A percentile compares a stretch with the other conserved stretches of the same genome.
phyloP scores from a whole-genome alignment of 2,888 invertebrate species.

The Atherix ibis region DNA sequence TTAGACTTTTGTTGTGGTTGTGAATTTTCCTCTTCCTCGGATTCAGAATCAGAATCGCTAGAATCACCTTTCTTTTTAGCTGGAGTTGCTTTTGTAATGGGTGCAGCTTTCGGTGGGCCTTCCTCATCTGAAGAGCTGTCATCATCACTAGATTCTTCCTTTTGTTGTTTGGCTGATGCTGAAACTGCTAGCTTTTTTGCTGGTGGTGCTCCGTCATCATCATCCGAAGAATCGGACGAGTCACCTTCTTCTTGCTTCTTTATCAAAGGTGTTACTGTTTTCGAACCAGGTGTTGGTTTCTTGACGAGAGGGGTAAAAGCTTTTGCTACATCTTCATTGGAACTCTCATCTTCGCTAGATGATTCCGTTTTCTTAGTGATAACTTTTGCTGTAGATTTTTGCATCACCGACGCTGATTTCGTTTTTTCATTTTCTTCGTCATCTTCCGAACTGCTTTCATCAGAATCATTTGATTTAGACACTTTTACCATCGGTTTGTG shows the following conservation, averaged over 20 bases:
- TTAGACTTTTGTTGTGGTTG: slow-evolving; percentile 16
- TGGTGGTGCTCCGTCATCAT: slow-evolving; percentile 15
- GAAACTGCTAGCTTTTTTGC: slow-evolving; percentile 15
- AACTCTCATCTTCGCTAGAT: slow-evolving; percentile 29
- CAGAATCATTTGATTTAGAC: too few species aligned
- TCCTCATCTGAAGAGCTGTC: slow-evolving; percentile 34
- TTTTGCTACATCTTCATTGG: slow-evolving; percentile 25
- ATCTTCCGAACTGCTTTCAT: slow-evolving; percentile 29
- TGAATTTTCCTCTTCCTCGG: slow-evolving; percentile 22
- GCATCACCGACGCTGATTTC: slow-evolving; percentile 12
- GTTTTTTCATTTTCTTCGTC: slow-evolving; percentile 19
- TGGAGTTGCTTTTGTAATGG: slow-evolving; percentile 15
- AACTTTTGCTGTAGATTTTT: slow-evolving; percentile 12
- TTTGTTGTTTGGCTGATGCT: slow-evolving; percentile 16
- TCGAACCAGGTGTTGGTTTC: slow-evolving; percentile 18
- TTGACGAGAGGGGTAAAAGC: slow-evolving; percentile 20
- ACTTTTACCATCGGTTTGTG: too few species aligned
- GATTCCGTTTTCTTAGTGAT: slow-evolving; percentile 8
- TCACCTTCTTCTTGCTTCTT: slow-evolving; percentile 15
- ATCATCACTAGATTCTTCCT: slow-evolving; percentile 31
- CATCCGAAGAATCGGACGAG: slow-evolving; percentile 12
- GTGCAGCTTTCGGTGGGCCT: slow-evolving; percentile 9
- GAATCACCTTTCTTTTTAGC: slow-evolving; percentile 36
- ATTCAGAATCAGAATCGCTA: slow-evolving; percentile 17
- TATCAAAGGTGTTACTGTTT: slow-evolving; percentile 10